These are phyloP conservation scores for Gila robusta DNA, from an alignment of 2,797 vertebrate species.

Conservation along the genomic window DNA sequence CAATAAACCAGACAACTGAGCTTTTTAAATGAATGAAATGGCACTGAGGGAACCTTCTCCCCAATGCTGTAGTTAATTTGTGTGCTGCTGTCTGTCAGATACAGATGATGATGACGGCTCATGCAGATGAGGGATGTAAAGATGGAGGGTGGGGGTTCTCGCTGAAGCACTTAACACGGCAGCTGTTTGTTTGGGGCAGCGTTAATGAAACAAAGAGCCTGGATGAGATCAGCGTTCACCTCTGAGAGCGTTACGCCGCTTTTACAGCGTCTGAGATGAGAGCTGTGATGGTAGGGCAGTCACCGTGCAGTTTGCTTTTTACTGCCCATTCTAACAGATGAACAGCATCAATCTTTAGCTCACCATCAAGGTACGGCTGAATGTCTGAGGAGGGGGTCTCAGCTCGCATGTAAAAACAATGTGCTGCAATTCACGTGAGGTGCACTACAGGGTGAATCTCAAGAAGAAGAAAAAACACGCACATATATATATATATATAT, in stretches of 20 bases:
- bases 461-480: no score
- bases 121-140: slow-evolving; percentile 31
- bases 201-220: slow-evolving; percentile 64
- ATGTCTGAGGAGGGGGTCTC: slow-evolving; percentile 48
- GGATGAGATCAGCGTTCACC: slow-evolving; percentile 70
- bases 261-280: slow-evolving; percentile 55
- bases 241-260: slow-evolving; percentile 61
- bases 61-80: not conserved
- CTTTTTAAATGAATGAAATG: not conserved
- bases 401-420: slow-evolving; percentile 50
- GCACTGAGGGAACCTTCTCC: not conserved
- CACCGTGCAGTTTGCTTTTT: slow-evolving; percentile 68
- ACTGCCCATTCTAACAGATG: slow-evolving; percentile 76
- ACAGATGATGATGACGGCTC: slow-evolving; percentile 21
- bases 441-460: not conserved
- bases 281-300: slow-evolving; percentile 58
- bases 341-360: slow-evolving; percentile 78
- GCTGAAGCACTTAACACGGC: slow-evolving; percentile 64
- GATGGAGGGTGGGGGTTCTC: slow-evolving; percentile 17
- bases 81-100: slow-evolving; percentile 15
- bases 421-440: slow-evolving; percentile 47
- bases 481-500: not conserved
- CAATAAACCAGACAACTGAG: not conserved
- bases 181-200: slow-evolving; percentile 58
- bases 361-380: slow-evolving; percentile 66